A percentile compares a stretch with the other conserved stretches of the same genome.
phyloP scores from a whole-genome alignment of 2,797 vertebrate genomes.

The Gouania willdenowi region DNA sequence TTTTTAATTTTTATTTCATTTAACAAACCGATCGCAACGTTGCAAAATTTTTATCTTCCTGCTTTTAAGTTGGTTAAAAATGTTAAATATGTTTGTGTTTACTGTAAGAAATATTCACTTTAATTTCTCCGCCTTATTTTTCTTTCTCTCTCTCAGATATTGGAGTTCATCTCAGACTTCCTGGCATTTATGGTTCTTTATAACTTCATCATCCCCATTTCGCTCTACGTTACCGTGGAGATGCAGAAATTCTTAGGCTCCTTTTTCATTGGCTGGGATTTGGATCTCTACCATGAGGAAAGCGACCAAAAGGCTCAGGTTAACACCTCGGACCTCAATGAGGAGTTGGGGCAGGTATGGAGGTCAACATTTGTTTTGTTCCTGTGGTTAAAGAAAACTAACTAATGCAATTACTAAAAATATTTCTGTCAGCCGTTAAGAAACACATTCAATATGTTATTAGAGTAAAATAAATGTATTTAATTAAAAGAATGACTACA shows the following conservation, averaged over 20 bases:
- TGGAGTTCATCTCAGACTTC: constrained; percentile 97
- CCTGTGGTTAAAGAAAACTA: too few species aligned
- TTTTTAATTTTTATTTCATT: too few species aligned
- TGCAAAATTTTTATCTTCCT: too few species aligned
- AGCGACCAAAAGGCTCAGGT: constrained; percentile 94
- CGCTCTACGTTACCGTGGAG: constrained; percentile 97
- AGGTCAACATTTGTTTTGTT: too few species aligned
- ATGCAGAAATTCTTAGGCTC: constrained; percentile 99
- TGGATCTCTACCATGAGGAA: constrained; percentile 95
- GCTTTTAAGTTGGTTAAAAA: neutral
- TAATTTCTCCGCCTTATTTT: neutral
- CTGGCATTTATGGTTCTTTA: constrained; percentile 97
- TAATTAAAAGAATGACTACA: too few species aligned
- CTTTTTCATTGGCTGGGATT: constrained; percentile 97
- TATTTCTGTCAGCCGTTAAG: too few species aligned
- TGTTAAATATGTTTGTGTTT: neutral
- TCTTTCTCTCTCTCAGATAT: constrained; percentile 75
- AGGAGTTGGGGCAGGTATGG: constrained; percentile 94
- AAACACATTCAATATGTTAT: too few species aligned
- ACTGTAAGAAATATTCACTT: neutral
- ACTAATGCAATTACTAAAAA: too few species aligned
- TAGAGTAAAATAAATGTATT: too few species aligned
- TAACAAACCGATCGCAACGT: too few species aligned
- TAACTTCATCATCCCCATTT: constrained; percentile 99
- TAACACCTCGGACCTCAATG: constrained; percentile 98